These are phyloP conservation scores for Anabas testudineus DNA, from an alignment of 2,797 vertebrate genomes.

Conservation along the genomic window DNA sequence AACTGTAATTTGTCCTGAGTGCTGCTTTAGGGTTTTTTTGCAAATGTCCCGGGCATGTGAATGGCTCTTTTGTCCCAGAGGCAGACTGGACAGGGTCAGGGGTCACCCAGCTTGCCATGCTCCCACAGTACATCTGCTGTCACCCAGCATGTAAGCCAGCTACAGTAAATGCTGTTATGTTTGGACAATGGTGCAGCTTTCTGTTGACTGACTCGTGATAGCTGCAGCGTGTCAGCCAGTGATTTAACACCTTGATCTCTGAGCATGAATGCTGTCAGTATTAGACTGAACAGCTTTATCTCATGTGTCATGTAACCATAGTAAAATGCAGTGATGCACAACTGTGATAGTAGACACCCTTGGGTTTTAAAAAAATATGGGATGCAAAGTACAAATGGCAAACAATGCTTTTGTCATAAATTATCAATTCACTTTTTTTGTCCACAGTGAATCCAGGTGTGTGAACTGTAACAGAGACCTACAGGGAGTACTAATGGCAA, in stretches of 20 bases:
- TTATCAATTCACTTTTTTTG: constrained; percentile 13
- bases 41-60: constrained; percentile 60
- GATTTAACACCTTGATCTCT: constrained; percentile 62
- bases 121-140: constrained; percentile 70
- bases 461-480: constrained; percentile 35
- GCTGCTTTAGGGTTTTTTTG: constrained; percentile 46
- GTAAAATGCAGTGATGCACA: not conserved
- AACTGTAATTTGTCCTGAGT: constrained; percentile 33
- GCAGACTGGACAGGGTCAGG: constrained; percentile 75
- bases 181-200: constrained; percentile 68
- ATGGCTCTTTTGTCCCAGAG: constrained; percentile 69
- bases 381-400: constrained; percentile 19
- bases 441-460: constrained; percentile 56
- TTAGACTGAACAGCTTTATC: constrained; percentile 29
- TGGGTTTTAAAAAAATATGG: constrained; percentile 27
- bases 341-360: not conserved
- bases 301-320: not conserved
- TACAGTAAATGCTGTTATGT: constrained; percentile 64
- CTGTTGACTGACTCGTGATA: constrained; percentile 67
- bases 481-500: constrained; percentile 24
- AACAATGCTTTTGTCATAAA: constrained; percentile 11
- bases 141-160: constrained; percentile 65
- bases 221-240: constrained; percentile 62
- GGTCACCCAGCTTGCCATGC: constrained; percentile 64
- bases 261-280: constrained; percentile 26